Evolutionary conservation across 2,797 vertebrate species (phyloP).

Genomic region (Pseudochirops cupreus): DNA sequence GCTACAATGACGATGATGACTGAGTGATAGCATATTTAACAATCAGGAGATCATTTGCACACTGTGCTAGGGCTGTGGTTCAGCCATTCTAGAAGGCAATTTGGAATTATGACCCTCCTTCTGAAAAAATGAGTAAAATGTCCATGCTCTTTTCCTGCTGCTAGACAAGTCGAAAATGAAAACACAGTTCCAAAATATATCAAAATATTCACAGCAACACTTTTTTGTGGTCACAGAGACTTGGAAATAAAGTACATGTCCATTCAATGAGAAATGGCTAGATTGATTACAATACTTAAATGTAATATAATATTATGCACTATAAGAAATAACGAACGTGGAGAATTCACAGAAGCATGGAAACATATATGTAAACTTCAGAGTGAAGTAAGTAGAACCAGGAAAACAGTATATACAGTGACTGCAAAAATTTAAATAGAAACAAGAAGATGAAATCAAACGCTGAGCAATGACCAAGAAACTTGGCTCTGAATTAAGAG

Average conservation of each 20-base stretch:
- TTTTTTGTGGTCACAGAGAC: neutral
- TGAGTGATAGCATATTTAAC: neutral
- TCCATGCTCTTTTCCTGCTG: neutral
- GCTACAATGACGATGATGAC: neutral
- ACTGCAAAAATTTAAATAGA: neutral
- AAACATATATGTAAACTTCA: neutral
- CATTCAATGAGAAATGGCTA: neutral
- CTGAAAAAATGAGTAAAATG: neutral
- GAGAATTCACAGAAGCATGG: neutral
- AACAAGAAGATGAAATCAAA: neutral
- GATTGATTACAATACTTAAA: neutral
- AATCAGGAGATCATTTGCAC: neutral
- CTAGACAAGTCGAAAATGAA: neutral
- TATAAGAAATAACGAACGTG: neutral
- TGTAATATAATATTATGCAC: neutral
- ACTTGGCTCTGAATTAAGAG: neutral
- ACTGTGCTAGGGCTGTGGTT: neutral
- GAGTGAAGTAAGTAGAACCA: no score
- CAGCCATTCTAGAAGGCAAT: neutral
- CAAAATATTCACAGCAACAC: neutral
- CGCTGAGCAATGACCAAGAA: neutral
- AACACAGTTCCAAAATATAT: neutral
- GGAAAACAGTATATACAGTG: neutral
- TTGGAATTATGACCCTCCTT: neutral
- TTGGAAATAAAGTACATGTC: neutral